Conservation (phyloP, 1,140 invertebrate species). For the Anagrus nilaparvatae region DNA sequence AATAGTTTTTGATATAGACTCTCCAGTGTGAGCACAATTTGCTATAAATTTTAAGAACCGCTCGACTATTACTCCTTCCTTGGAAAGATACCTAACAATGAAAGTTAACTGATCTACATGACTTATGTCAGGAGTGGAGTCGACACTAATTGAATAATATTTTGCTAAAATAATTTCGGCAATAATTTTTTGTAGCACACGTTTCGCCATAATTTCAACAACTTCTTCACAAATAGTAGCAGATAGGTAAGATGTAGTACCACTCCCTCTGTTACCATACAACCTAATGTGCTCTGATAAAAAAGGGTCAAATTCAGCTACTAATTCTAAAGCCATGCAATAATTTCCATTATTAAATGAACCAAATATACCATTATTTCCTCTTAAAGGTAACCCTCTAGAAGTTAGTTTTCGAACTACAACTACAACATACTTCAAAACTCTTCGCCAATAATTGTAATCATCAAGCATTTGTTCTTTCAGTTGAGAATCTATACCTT, state of each 20-base stretch:
- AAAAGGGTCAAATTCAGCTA: slow-evolving; percentile 30
- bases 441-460: no score
- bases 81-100: slow-evolving; percentile 17
- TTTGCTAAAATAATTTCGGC: slow-evolving; percentile 23
- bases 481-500: no score
- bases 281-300: slow-evolving; percentile 25
- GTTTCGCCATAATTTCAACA: slow-evolving; percentile 22
- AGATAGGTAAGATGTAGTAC: slow-evolving; percentile 19
- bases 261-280: slow-evolving; percentile 23
- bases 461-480: no score
- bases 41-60: slow-evolving; percentile 13
- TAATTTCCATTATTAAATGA: slow-evolving; percentile 23
- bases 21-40: slow-evolving; percentile 7
- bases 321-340: slow-evolving; percentile 25
- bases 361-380: no score
- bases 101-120: slow-evolving; percentile 17
- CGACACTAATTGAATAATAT: slow-evolving; percentile 33
- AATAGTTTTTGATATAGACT: slow-evolving; percentile 20
- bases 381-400: no score
- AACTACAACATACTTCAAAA: no score
- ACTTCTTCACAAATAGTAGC: slow-evolving; percentile 20
- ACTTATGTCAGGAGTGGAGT: slow-evolving; percentile 34
- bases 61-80: neutral
- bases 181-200: slow-evolving; percentile 20
- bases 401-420: no score